Conservation (phyloP, 2,113 vertebrate genomes). For the Antigone vipio region DNA sequence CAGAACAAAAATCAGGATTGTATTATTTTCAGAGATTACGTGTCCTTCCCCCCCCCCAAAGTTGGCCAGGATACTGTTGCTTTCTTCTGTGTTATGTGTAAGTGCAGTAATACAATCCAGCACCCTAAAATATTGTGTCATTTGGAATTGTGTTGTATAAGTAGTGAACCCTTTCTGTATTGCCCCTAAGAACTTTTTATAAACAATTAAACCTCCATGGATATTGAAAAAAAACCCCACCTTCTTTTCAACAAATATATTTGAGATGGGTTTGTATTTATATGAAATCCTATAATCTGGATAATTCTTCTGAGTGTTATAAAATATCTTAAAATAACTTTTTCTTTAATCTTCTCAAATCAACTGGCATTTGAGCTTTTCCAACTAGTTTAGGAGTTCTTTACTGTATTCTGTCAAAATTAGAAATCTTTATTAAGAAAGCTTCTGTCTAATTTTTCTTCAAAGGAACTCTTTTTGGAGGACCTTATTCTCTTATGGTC, state of each 20-base stretch:
- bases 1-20: neutral
- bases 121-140: neutral
- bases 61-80: neutral
- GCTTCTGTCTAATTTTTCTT: neutral
- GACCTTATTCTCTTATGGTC: neutral
- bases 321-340: neutral
- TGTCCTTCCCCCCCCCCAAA: neutral
- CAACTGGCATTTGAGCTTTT: neutral
- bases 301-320: neutral
- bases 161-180: neutral
- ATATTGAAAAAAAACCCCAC: accelerated
- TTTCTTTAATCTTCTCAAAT: neutral
- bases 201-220: neutral
- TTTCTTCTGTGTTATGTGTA: neutral
- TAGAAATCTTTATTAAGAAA: neutral
- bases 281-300: neutral
- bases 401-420: neutral
- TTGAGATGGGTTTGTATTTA: neutral
- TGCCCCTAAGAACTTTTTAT: neutral
- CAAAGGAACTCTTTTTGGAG: neutral
- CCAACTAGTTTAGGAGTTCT: neutral
- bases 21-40: neutral
- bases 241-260: neutral
- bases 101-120: neutral
- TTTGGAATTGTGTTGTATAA: neutral